A percentile compares a stretch with the other conserved stretches of the same genome.
phyloP scores from a whole-genome alignment of 2,113 vertebrate genomes.

The Phalacrocorax pelagicus region DNA sequence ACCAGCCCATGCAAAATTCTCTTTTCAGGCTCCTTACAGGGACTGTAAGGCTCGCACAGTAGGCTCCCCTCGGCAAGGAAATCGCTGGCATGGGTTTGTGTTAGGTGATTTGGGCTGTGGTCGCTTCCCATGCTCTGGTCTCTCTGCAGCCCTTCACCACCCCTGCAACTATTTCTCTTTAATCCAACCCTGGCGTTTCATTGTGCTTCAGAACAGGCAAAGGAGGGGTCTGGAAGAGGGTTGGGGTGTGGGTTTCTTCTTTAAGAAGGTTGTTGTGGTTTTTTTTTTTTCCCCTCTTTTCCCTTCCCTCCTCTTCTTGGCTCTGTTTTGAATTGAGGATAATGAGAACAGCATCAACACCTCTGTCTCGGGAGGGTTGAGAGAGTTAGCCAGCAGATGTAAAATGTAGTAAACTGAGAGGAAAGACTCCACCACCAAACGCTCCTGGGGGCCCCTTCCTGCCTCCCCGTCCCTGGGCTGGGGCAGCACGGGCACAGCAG shows the following conservation, averaged over 20 bases:
- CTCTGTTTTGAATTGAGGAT: neutral
- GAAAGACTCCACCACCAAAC: neutral
- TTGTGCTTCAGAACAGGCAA: neutral
- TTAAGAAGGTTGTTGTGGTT: neutral
- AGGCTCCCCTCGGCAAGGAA: neutral
- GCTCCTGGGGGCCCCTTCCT: neutral
- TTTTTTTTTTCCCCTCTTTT: neutral
- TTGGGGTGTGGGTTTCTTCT: neutral
- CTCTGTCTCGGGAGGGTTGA: neutral
- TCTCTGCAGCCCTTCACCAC: neutral
- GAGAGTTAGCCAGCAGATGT: conserved; percentile 19
- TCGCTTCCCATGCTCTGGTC: conserved; percentile 16
- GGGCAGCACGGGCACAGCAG: neutral
- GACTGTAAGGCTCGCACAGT: neutral
- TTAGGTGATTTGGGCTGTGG: neutral
- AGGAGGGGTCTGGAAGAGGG: neutral
- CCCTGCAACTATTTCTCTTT: neutral
- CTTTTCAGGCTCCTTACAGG: conserved; percentile 11
- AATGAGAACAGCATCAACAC: neutral
- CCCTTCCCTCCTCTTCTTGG: neutral
- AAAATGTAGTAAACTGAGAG: neutral
- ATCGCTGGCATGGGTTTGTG: neutral
- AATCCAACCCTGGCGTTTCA: neutral
- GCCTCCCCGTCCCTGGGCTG: neutral
- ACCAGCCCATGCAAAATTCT: conserved; percentile 6